These are phyloP conservation scores for Pandion haliaetus DNA, from an alignment of 2,113 vertebrate species.

Conservation along the genomic window DNA sequence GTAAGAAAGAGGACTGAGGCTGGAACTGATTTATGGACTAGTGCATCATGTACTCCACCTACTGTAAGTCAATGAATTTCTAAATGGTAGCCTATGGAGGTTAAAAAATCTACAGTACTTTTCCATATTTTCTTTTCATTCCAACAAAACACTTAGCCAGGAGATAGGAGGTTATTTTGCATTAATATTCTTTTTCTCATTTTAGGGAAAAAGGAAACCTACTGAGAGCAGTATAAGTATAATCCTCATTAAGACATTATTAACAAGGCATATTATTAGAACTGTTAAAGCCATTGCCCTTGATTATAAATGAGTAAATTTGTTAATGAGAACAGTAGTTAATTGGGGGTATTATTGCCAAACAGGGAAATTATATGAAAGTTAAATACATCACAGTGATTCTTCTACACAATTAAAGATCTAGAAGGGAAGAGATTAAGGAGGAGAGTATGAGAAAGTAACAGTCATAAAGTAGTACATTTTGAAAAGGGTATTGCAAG, in stretches of 20 bases:
- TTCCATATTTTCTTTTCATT: not conserved
- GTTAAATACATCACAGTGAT: conserved; percentile 44
- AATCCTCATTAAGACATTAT: conserved; percentile 46
- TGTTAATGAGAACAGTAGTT: conserved; percentile 57
- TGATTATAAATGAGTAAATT: conserved; percentile 61
- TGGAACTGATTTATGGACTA: conserved; percentile 3
- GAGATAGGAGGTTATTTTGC: not conserved
- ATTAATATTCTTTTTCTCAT: not conserved
- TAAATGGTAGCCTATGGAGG: not conserved
- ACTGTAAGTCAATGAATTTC: not conserved
- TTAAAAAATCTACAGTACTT: not conserved
- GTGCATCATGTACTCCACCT: not conserved
- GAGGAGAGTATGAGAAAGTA: not conserved
- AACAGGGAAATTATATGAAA: conserved; percentile 52
- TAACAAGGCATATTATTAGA: conserved; percentile 50
- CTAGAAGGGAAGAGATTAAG: conserved; percentile 6
- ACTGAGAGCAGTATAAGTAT: conserved; percentile 23
- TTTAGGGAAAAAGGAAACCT: conserved; percentile 6
- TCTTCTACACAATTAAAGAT: conserved; percentile 46
- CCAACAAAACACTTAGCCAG: not conserved
- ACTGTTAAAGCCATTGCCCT: conserved; percentile 30
- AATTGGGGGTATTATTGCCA: conserved; percentile 53
- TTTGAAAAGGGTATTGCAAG: not conserved
- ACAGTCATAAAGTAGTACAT: not conserved
- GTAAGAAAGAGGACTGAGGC: not conserved